Base-by-base conservation (phyloP, 2,113 vertebrate species). In the Albula glossodonta region DNA sequence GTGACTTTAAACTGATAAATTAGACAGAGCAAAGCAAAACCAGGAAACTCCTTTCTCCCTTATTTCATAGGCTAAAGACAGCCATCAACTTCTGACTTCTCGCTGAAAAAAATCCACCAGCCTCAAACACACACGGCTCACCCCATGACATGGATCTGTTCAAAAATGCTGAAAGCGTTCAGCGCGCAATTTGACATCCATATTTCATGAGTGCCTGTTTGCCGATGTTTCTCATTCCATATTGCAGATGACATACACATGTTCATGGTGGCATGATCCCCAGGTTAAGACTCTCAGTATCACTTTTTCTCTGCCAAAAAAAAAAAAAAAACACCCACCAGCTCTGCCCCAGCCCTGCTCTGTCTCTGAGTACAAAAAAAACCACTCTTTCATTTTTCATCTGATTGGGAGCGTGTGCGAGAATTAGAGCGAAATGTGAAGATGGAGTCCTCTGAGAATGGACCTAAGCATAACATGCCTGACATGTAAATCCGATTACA, bases 281-380 rank as follows among this genome's bases (percentile, higher is more conserved):
- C 81, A 83, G 49, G 77, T 57, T 89, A 57, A 86, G 83, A 31
- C 79, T 49, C 31, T 82, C 82, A 6, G 80, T 22, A 17, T 53
- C 74, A 49, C 51, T 57, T 41, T 51, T 57, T 70, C 60, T 5
- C 31, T 41, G 31, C 31, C 31, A 41, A 41, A 41, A 41, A 41
- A 41, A 41, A 41, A 41, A 77, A 19, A 19, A 77, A 31, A 77
- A 31, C 57, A 22, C 15, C 60, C 31, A 9, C 8, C 57, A 53
- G 41, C 41, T 51, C 5, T 51, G 5, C 79, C 15, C 80, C 53
- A n/a, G 22, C 80, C 12, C 81, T 25, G 31, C 53, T 66, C 78
- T 83, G 77, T 80, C 53, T 80, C 83, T 50, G n/a, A 80, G 52
- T 74, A 51, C 10, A 5, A 78, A 78, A 78, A 78, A 78, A 25